Evolutionary conservation across 1,140 invertebrate genomes (phyloP).

Genomic region (Bradynema listronoti): DNA sequence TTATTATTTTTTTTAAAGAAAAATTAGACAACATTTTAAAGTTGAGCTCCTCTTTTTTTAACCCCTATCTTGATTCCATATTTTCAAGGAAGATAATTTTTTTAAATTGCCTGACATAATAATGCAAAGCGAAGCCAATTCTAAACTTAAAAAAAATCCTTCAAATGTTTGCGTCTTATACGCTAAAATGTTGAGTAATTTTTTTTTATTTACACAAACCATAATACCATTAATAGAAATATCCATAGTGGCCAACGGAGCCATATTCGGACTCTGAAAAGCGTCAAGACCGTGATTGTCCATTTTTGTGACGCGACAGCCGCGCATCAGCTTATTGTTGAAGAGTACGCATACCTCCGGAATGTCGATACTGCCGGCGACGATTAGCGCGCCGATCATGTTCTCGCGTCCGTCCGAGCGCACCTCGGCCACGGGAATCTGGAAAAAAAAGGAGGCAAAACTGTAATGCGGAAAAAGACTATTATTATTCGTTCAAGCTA

Average conservation of each 20-base stretch:
- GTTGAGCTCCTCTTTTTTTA: too few relatives aligned
- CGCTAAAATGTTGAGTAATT: too few relatives aligned
- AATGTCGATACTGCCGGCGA: constrained; percentile 82
- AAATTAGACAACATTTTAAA: too few relatives aligned
- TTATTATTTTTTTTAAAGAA: too few relatives aligned
- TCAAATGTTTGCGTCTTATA: too few relatives aligned
- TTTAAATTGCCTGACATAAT: background rate
- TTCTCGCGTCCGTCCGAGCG: constrained; percentile 81
- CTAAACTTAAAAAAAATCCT: too few relatives aligned
- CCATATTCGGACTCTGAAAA: constrained; percentile 81
- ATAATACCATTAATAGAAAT: constrained; percentile 62
- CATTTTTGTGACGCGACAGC: constrained; percentile 78
- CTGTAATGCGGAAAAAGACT: too few relatives aligned
- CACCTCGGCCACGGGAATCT: constrained; percentile 84
- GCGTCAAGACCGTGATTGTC: constrained; percentile 75
- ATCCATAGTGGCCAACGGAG: constrained; percentile 74
- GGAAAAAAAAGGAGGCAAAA: constrained; percentile 53
- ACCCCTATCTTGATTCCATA: too few relatives aligned
- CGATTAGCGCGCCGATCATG: constrained; percentile 77
- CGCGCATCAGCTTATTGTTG: constrained; percentile 76
- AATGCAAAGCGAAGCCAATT: too few relatives aligned
- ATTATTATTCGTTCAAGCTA: background rate
- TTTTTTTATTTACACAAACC: too few relatives aligned
- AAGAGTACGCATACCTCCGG: constrained; percentile 87
- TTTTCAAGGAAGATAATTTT: too few relatives aligned